Conservation (phyloP, 1,140 invertebrate genomes). For the Drosophila ogumai region DNA sequence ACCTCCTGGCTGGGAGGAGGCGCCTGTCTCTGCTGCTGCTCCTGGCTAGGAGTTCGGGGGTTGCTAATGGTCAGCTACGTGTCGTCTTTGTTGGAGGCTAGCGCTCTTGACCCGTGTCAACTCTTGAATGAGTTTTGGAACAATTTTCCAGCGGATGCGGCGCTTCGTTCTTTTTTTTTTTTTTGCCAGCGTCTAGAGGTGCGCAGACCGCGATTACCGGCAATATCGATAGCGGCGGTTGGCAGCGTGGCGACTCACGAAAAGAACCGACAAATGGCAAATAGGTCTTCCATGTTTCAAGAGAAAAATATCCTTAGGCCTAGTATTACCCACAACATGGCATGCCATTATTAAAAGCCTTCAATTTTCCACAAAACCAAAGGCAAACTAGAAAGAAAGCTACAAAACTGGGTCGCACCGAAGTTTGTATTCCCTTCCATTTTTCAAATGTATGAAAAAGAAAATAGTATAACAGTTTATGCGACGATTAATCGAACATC, state of each 20-base stretch:
- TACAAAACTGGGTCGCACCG: too few species aligned
- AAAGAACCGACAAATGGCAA: too few species aligned
- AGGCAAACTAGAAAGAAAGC: too few species aligned
- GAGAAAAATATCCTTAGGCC: neutral
- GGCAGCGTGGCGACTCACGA: neutral
- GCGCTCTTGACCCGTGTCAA: neutral
- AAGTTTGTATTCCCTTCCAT: too few species aligned
- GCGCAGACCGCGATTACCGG: neutral
- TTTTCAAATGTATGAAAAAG: too few species aligned
- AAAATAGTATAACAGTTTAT: neutral
- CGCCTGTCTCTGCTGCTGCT: conserved; percentile 1
- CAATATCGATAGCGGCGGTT: conserved; percentile 15
- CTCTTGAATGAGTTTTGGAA: conserved; percentile 4
- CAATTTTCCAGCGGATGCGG: conserved; percentile 31
- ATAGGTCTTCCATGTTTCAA: too few species aligned
- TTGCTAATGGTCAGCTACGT: neutral
- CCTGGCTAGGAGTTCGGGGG: neutral
- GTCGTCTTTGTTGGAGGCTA: neutral
- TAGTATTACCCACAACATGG: neutral
- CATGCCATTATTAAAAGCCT: neutral
- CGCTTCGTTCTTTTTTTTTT: conserved; percentile 24
- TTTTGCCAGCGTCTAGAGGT: conserved; percentile 17
- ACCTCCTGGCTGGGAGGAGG: neutral
- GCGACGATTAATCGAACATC: neutral
- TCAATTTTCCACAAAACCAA: too few species aligned